phyloP scores from a whole-genome alignment of 2,113 vertebrate species.

The Albula glossodonta region DNA sequence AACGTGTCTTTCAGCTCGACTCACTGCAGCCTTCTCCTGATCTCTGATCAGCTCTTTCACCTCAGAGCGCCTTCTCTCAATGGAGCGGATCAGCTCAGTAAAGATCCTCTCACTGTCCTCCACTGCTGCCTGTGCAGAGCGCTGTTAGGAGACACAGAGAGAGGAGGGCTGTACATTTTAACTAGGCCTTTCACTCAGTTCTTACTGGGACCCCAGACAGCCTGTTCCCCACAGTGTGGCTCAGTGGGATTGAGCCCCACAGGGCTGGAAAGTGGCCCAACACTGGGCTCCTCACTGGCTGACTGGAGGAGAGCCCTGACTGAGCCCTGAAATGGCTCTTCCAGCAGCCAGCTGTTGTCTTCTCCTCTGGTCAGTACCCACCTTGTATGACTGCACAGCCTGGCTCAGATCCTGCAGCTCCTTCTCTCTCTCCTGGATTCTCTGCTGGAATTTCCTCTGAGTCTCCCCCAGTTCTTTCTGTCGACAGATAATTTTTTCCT shows the following conservation, averaged over 20 bases:
- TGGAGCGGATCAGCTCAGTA: constrained; percentile 13
- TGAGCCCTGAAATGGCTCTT: too few relatives aligned
- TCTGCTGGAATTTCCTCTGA: too few relatives aligned
- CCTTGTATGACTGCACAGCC: too few relatives aligned
- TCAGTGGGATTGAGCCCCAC: constrained; percentile 13
- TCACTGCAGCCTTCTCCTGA: constrained; percentile 6
- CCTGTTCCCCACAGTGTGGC: constrained; percentile 8
- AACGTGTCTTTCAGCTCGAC: background rate
- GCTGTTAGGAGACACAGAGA: constrained; percentile 1
- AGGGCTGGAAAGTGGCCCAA: constrained; percentile 11
- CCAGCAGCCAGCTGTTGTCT: too few relatives aligned
- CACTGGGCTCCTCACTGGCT: constrained; percentile 6
- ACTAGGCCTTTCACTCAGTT: background rate
- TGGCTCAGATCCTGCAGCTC: too few relatives aligned
- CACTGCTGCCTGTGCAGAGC: constrained; percentile 6
- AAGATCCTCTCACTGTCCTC: constrained; percentile 7
- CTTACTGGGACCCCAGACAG: background rate
- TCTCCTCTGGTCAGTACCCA: too few relatives aligned
- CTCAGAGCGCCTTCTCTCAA: constrained; percentile 10
- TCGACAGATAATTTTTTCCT: too few relatives aligned
- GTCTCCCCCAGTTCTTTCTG: too few relatives aligned
- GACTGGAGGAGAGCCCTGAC: background rate
- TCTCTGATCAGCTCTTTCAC: background rate
- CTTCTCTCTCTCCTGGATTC: too few relatives aligned
- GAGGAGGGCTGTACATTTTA: background rate